phyloP scores from a whole-genome alignment of 2,113 vertebrate species.

The Sturnira hondurensis region DNA sequence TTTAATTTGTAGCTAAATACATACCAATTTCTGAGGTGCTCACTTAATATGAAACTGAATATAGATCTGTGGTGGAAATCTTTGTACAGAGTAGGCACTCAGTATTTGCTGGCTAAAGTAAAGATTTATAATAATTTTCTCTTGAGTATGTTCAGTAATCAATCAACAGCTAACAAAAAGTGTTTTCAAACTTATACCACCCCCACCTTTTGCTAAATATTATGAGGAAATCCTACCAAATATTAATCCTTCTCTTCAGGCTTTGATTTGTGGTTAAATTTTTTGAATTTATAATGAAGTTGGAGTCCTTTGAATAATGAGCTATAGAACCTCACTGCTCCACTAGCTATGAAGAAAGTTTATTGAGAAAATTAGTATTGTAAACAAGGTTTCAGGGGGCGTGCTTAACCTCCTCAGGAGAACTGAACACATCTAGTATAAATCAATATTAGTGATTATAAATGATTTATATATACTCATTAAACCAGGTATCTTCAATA shows the following conservation, averaged over 20 bases:
- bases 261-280: conserved; percentile 15
- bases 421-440: not conserved
- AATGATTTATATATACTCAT: conserved; percentile 10
- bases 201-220: not conserved
- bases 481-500: not conserved
- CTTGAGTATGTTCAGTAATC: not conserved
- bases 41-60: not conserved
- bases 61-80: not conserved
- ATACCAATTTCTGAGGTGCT: not conserved
- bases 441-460: conserved; percentile 45
- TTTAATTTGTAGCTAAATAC: conserved; percentile 14
- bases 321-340: not conserved
- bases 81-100: not conserved
- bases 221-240: not conserved
- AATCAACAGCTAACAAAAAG: conserved; percentile 13
- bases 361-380: conserved; percentile 35
- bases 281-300: not conserved
- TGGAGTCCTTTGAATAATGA: not conserved
- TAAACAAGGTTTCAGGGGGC: not conserved
- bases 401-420: not conserved
- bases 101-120: not conserved
- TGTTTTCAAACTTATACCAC: not conserved
- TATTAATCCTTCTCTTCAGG: not conserved
- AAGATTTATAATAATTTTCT: conserved; percentile 13
- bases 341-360: not conserved